Base-by-base conservation (phyloP, 2,888 invertebrate species). In the Apoderus coryli region DNA sequence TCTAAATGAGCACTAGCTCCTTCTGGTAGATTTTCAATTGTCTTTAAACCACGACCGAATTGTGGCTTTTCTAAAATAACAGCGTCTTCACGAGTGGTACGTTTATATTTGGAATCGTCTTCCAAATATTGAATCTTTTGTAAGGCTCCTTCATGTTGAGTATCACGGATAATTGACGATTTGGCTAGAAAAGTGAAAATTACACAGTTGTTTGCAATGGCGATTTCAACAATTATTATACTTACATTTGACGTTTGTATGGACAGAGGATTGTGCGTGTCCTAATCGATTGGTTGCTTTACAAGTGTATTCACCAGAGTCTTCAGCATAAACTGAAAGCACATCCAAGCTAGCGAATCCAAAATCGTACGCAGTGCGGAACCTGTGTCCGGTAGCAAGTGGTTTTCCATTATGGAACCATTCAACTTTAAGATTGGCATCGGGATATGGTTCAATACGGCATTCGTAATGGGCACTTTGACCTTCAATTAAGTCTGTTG, bases 261-360 rank as follows among this genome's bases (percentile, higher is more conserved):
- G 74, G 39, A 88, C 79, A 0, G 81, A 76, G 23, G 85, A 86
- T 34, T 72, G 66, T 2, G 86, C 85, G 57, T 79, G 75, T 43
- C 89, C 90, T 39, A 85, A 62, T 44, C 74, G 76, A 55, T 90
- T 90, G 31, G 81, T 85, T 28, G 82, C 88, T 50, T 72, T 75
- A 58, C 86, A 85, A 9, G 81, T 82, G 50, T 89, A 89, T 55
- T 85, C 85, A 31, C 93, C 93, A 40, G 86, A 80, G 56, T 96
- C 96, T 62, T 90, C 90, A 10, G 81, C 80, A 48, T 90, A 88
- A 2, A 90, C 90, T 23, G 88, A 84, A 14, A 92, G 67, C 37
- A 98, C 84, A 55, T 98, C 96, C 38, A 98, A 68, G 30, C 95
- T 85, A 33, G 92, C 90, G 59, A 92, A 95, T 25, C 96, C 96